Base-by-base conservation (phyloP, 2,113 vertebrate species). In the Ammospiza caudacuta region DNA sequence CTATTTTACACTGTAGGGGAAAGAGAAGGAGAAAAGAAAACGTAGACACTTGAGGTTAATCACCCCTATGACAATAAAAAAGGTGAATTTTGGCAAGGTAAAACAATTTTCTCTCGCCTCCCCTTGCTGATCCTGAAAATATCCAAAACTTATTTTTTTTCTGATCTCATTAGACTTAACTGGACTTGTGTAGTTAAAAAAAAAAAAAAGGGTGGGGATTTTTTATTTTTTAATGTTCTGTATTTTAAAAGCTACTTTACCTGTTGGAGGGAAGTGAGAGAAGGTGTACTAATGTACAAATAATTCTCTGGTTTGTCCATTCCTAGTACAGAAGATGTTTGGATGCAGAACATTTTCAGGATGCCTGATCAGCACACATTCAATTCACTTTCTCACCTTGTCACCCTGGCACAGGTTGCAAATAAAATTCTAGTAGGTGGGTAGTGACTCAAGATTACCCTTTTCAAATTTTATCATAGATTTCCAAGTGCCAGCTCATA, bases 131-230 rank as follows among this genome's bases (percentile, higher is more conserved):
- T 35, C 7, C 31, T 52, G 29, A 76, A 86, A 91, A 74, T 22
- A 24, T 1, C 3, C 2, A 1, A 62, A 77, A 57, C 6, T 67
- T 75, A 14, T 41, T 52, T 83, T 81, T 78, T 67, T 41, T 22
- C 28, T n/a, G 37, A 33, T 24, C 21, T 84, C 7, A 7, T 70
- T 58, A 76, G 5, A 20, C 29, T 62, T 78, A 58, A 27, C 21
- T 57, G 11, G 16, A 62, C 8, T 54, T 58, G 19, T 11, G 5
- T 61, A 43, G 10, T 66, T 75, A 13, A 62, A 51, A 55, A 58
- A 31, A 33, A 64, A 52, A 54, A 64, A 14, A 1, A 2, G 2
- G 2, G 3, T 15, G 9, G 2, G 2, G 0, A 5, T 35, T 63
- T 14, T 52, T 33, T 63, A 6, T 27, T 58, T 47, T 33, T 31